phyloP scores from a whole-genome alignment of 2,888 invertebrate genomes.

The Carpatolechia fugitivella region DNA sequence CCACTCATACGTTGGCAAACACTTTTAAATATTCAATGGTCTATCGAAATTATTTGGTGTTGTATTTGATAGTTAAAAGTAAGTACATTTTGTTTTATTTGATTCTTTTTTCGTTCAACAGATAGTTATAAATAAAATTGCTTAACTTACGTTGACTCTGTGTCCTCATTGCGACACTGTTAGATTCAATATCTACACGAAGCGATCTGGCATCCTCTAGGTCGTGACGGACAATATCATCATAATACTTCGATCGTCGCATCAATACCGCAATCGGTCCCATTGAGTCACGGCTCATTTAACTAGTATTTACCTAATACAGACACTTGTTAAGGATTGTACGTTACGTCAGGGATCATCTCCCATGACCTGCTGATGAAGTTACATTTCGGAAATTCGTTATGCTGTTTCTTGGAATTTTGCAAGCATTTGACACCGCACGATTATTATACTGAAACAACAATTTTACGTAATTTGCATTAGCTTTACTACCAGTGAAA shows the following conservation, averaged over 20 bases:
- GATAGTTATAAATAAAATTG: too few relatives aligned
- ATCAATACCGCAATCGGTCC: conserved; percentile 30
- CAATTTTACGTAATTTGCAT: conserved; percentile 34
- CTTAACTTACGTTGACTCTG: too few relatives aligned
- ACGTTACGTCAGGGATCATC: conserved; percentile 41
- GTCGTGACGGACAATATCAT: conserved; percentile 38
- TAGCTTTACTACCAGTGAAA: background rate
- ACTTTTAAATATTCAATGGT: too few relatives aligned
- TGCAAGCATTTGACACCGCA: conserved; percentile 44
- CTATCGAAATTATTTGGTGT: too few relatives aligned
- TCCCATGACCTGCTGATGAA: conserved; percentile 34
- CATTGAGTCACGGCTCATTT: conserved; percentile 52
- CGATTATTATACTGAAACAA: conserved; percentile 33
- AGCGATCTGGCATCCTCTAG: background rate
- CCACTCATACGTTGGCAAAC: too few relatives aligned
- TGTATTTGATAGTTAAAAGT: too few relatives aligned
- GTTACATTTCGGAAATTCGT: conserved; percentile 47
- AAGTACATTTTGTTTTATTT: too few relatives aligned
- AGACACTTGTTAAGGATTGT: conserved; percentile 40
- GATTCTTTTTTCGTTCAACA: too few relatives aligned
- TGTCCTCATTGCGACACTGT: background rate
- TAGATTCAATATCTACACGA: background rate
- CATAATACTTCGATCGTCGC: conserved; percentile 28
- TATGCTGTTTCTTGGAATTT: conserved; percentile 41
- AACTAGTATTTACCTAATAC: conserved; percentile 40